Evolutionary conservation across 2,797 vertebrate genomes (phyloP).

Genomic region (Oceanodroma leucorhoa): DNA sequence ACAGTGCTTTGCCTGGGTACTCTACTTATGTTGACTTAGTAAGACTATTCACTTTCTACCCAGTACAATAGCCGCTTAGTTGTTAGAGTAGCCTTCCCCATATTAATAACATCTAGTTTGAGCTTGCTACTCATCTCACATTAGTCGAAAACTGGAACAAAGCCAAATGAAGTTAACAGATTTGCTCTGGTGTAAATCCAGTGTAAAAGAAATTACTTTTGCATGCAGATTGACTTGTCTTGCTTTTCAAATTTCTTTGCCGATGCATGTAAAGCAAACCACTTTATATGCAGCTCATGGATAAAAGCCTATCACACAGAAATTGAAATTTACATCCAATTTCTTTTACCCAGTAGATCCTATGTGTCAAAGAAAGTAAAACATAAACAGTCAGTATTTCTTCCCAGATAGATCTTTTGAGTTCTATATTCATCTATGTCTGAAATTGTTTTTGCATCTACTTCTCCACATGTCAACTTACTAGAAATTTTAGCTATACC

Average conservation of each 20-base stretch:
- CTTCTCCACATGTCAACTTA: neutral
- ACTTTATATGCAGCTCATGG: neutral
- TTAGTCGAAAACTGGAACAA: neutral
- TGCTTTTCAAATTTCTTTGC: neutral
- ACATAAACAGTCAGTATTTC: neutral
- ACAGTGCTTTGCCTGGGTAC: neutral
- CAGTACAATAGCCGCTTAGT: neutral
- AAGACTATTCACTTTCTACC: neutral
- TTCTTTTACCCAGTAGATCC: neutral
- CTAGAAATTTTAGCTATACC: neutral
- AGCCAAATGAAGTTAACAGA: neutral
- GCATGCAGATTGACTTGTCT: neutral
- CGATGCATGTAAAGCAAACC: neutral
- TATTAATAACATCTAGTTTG: neutral
- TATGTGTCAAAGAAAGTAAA: neutral
- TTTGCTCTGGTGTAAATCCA: neutral
- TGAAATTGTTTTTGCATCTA: neutral
- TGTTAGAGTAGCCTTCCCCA: neutral
- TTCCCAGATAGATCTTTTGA: neutral
- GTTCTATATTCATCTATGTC: neutral
- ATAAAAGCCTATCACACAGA: neutral
- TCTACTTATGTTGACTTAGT: neutral
- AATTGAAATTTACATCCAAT: slow-evolving; percentile 3
- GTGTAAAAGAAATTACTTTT: neutral
- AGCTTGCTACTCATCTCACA: neutral